These are phyloP conservation scores for Vimba vimba DNA, from an alignment of 2,113 vertebrate species.

Conservation along the genomic window DNA sequence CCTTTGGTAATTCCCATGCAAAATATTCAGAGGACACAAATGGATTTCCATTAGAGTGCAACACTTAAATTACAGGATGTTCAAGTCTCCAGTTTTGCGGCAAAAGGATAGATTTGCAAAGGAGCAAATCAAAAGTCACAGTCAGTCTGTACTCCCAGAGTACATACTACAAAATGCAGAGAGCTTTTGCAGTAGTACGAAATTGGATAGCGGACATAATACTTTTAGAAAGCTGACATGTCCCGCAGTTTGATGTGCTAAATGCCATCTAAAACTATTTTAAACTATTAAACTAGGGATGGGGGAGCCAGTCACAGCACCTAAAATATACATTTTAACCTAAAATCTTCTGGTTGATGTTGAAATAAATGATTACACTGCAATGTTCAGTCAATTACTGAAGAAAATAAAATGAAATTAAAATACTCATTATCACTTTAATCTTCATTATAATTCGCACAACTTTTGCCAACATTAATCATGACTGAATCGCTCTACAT, in stretches of 20 bases:
- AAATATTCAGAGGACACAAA: conserved; percentile 40
- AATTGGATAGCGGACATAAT: background rate
- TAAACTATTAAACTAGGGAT: background rate
- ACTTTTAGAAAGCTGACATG: background rate
- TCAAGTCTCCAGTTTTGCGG: conserved; percentile 6
- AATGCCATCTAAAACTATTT: background rate
- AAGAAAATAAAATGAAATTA: background rate
- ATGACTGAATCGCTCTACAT: background rate
- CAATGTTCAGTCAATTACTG: background rate
- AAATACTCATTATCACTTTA: background rate
- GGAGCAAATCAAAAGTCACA: background rate
- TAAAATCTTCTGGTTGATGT: too few species aligned
- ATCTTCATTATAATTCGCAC: background rate
- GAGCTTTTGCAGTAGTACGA: background rate
- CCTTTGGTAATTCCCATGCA: conserved; percentile 32
- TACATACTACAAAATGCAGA: conserved; percentile 29
- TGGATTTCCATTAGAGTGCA: conserved; percentile 33
- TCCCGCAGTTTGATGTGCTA: background rate
- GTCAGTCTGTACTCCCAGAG: background rate
- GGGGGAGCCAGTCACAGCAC: background rate
- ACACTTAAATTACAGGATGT: conserved; percentile 36
- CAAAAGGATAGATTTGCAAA: conserved; percentile 22
- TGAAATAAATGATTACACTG: too few species aligned
- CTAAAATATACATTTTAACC: background rate
- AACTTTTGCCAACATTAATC: background rate